Base-by-base conservation (phyloP, 2,888 invertebrate genomes). In the Leuctra nigra region DNA sequence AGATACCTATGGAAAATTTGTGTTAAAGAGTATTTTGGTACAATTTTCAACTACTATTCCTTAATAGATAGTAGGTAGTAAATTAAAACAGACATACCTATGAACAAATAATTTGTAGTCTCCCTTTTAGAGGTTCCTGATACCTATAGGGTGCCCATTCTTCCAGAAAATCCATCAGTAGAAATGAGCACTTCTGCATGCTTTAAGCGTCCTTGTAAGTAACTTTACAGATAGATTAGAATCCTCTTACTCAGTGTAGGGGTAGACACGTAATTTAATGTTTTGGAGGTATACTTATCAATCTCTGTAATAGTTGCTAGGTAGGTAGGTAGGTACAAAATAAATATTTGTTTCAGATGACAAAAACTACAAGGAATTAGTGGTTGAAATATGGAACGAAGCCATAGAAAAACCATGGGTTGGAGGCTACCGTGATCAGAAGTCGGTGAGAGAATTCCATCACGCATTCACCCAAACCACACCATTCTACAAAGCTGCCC, bases 381-480 rank as follows among this genome's bases (percentile, higher is more conserved):
- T 80, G 13, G 79, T 81, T 1, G 79, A 80, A 69, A 79, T 83
- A 60, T 77, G 78, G 63, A 78, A 81, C 64, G 72, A 75, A 36
- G 67, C 73, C 0, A 83, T 85, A 35, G 68, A 75, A 38, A 60
- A 60, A 46, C 58, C 57, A 14, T 60, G 53, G 50, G 3, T 60
- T 23, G 78, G 64, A 80, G 94, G 94, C 29, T 94, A 86, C 72
- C 76, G 79, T 59, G 81, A 94, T 70, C 79, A 78, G 63, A 68
- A 77, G 53, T 87, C 84, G 55, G 83, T 84, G 20, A 70, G 78
- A 7, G 79, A 85, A 65, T 94, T 85, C 68, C 82, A 89, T 64
- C 86, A 95, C 72, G 93, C 91, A 2, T 83, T 79, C 61, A 83
- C 88, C 0, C 93, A 94, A 74, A 93, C 93, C 6, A 33, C 79